These are phyloP conservation scores for Xestia ashworthii DNA, from an alignment of 2,888 invertebrate genomes.

Conservation along the genomic window DNA sequence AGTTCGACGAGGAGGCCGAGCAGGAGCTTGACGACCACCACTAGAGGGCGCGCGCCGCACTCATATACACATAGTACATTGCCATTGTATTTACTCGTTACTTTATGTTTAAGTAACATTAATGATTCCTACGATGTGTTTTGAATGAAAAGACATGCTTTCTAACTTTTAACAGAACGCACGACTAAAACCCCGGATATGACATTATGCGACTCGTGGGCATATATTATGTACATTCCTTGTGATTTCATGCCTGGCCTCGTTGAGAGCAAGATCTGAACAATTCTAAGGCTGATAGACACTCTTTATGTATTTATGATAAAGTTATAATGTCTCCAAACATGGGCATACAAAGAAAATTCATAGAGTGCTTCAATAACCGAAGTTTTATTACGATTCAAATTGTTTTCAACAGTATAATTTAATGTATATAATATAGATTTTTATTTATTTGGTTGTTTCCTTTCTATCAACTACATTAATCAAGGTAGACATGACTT, in stretches of 20 bases:
- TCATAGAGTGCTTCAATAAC: slow-evolving; percentile 86
- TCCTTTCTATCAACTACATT: slow-evolving; percentile 58
- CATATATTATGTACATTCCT: slow-evolving; percentile 84
- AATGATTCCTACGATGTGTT: slow-evolving; percentile 84
- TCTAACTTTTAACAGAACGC: slow-evolving; percentile 89
- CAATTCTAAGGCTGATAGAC: slow-evolving; percentile 86
- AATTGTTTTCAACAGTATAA: slow-evolving; percentile 86
- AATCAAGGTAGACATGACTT: slow-evolving; percentile 29
- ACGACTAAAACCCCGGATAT: slow-evolving; percentile 84
- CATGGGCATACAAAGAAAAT: slow-evolving; percentile 78
- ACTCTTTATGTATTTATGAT: slow-evolving; percentile 79
- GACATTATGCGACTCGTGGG: slow-evolving; percentile 78
- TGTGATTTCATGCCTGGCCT: slow-evolving; percentile 77
- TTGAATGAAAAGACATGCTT: slow-evolving; percentile 86
- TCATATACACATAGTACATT: slow-evolving; percentile 78
- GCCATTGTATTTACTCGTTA: slow-evolving; percentile 87
- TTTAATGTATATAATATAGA: slow-evolving; percentile 90
- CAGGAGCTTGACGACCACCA: slow-evolving; percentile 92
- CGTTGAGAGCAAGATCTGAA: slow-evolving; percentile 85
- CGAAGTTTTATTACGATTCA: slow-evolving; percentile 84
- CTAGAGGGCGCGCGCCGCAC: slow-evolving; percentile 70
- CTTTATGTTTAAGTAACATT: slow-evolving; percentile 84
- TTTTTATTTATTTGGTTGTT: slow-evolving; percentile 84
- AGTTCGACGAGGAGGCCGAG: slow-evolving; percentile 95
- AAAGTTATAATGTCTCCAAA: slow-evolving; percentile 76